Percentiles rank a stretch among this genome's conserved stretches.
These are phyloP conservation scores for Barnardius zonarius DNA, from an alignment of 2,113 vertebrate species.

Conservation along the genomic window DNA sequence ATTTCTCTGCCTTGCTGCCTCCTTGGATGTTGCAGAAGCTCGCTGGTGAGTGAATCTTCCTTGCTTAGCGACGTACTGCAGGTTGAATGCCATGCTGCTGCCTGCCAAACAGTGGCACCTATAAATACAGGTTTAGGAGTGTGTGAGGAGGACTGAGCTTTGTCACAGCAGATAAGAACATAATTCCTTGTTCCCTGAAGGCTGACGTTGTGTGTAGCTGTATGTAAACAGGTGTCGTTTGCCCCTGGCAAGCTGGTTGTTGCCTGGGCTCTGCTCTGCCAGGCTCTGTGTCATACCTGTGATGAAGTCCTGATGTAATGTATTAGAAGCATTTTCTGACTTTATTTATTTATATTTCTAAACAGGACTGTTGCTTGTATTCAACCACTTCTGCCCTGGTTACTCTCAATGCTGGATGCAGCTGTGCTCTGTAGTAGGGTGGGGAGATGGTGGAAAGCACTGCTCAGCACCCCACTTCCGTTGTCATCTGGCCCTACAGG, in stretches of 20 bases:
- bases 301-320: not conserved
- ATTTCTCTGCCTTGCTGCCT: not conserved
- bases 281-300: not conserved
- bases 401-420: not conserved
- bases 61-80: accelerated
- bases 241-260: not conserved
- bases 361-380: not conserved
- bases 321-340: not conserved
- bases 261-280: not conserved
- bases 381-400: not conserved
- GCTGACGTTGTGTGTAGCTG: not conserved
- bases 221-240: accelerated
- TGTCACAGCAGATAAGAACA: not conserved
- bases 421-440: not conserved
- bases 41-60: not conserved
- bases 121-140: not conserved
- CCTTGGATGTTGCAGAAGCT: not conserved
- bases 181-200: not conserved
- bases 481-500: not conserved
- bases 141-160: not conserved
- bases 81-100: not conserved
- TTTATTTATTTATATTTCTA: not conserved
- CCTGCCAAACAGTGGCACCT: not conserved
- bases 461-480: accelerated
- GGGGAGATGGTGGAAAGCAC: not conserved